Evolutionary conservation across 2,113 vertebrate species (phyloP).

Genomic region (Ellobius talpinus): DNA sequence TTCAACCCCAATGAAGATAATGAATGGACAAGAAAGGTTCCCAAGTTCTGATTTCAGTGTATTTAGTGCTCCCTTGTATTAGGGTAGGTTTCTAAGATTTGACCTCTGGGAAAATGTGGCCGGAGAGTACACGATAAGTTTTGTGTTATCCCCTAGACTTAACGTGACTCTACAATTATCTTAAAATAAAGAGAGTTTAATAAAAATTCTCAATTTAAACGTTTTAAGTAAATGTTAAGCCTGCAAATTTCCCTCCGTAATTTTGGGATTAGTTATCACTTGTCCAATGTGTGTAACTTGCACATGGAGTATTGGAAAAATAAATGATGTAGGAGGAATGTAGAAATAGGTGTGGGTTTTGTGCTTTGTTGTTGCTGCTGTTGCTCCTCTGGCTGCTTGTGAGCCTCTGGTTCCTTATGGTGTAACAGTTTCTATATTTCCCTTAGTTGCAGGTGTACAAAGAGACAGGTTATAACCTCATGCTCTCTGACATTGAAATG

Average conservation of each 20-base stretch:
- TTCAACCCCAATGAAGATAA: neutral
- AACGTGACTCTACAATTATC: neutral
- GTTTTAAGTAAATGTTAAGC: neutral
- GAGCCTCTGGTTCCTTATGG: neutral
- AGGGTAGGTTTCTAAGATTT: neutral
- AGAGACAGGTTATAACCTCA: neutral
- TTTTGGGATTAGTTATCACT: neutral
- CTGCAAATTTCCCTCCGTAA: neutral
- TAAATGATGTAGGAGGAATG: neutral
- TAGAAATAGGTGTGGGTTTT: neutral
- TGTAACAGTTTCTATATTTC: neutral
- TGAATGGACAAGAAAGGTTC: neutral
- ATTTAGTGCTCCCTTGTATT: neutral
- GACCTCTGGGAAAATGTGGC: neutral
- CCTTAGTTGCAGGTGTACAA: neutral
- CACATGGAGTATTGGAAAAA: neutral
- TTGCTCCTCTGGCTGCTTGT: neutral
- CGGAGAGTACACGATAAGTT: neutral
- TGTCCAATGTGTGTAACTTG: neutral
- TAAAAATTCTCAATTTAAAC: conserved; percentile 28
- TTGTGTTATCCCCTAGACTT: neutral
- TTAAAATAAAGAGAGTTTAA: neutral
- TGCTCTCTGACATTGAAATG: neutral
- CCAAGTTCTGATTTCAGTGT: neutral
- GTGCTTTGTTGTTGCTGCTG: neutral